These are phyloP conservation scores for Laupala kohalensis DNA, from an alignment of 1,140 invertebrate species.

Conservation along the genomic window DNA sequence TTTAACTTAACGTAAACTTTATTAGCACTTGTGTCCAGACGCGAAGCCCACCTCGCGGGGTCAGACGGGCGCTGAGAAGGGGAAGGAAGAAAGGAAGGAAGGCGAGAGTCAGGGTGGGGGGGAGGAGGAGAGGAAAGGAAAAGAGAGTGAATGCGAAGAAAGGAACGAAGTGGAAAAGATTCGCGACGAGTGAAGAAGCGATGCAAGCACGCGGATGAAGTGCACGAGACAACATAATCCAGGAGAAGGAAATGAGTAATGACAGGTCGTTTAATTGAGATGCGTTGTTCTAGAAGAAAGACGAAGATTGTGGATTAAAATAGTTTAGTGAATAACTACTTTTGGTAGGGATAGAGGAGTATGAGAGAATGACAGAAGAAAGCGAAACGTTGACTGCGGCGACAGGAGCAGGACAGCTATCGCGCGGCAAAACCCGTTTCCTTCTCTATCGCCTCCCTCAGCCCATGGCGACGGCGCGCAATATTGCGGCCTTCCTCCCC, in stretches of 20 bases:
- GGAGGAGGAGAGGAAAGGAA: not conserved
- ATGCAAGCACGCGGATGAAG: not conserved
- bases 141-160: not conserved
- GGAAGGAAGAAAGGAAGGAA: not conserved
- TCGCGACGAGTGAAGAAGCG: not conserved
- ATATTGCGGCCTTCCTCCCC: not conserved
- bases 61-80: not conserved
- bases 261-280: too few species aligned
- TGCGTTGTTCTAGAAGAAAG: too few species aligned
- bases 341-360: too few species aligned
- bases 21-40: slow-evolving; percentile 6
- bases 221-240: too few species aligned
- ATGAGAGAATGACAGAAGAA: too few species aligned
- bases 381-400: too few species aligned
- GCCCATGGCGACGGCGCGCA: not conserved
- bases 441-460: too few species aligned
- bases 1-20: slow-evolving; percentile 10
- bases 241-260: too few species aligned
- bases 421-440: too few species aligned
- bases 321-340: too few species aligned
- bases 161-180: not conserved
- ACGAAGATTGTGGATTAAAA: too few species aligned
- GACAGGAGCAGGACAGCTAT: too few species aligned
- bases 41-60: not conserved
- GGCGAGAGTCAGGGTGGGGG: not conserved